phyloP scores from a whole-genome alignment of 1,140 invertebrate species.

The Cephus cinctus region DNA sequence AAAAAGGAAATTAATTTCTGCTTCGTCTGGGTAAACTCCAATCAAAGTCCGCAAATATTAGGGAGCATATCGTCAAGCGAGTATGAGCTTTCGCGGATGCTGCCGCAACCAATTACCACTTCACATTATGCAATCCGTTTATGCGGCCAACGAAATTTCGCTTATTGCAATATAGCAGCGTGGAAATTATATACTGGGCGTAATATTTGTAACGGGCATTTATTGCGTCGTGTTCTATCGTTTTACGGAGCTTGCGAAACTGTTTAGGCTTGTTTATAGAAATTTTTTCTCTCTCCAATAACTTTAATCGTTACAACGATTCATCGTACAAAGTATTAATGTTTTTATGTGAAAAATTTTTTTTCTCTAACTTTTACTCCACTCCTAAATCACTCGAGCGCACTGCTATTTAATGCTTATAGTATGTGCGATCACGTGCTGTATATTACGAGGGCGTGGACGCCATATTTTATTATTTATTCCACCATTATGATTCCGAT shows the following conservation, averaged over 20 bases:
- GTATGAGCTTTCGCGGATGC: slow-evolving; percentile 3
- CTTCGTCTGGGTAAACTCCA: slow-evolving; percentile 34
- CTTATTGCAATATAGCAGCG: too few relatives aligned
- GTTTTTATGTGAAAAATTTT: slow-evolving; percentile 30
- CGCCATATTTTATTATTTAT: slow-evolving; percentile 35
- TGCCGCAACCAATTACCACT: slow-evolving; percentile 25
- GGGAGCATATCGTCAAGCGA: slow-evolving; percentile 30
- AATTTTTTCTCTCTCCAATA: too few relatives aligned
- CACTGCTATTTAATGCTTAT: too few relatives aligned
- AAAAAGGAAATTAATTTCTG: slow-evolving; percentile 37
- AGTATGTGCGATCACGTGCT: slow-evolving; percentile 38
- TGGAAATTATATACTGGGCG: too few relatives aligned
- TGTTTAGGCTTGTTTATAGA: too few relatives aligned
- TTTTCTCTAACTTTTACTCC: slow-evolving; percentile 19
- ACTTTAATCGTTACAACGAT: too few relatives aligned
- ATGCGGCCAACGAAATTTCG: slow-evolving; percentile 28
- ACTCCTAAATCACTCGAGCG: too few relatives aligned
- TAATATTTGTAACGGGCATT: too few relatives aligned
- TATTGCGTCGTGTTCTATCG: too few relatives aligned
- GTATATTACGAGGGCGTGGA: slow-evolving; percentile 20
- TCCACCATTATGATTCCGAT: slow-evolving; percentile 13
- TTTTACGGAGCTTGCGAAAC: too few relatives aligned
- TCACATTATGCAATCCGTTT: slow-evolving; percentile 21
- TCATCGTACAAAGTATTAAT: too few relatives aligned
- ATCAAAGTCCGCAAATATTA: slow-evolving; percentile 41